phyloP scores from a whole-genome alignment of 1,140 invertebrate genomes.

The Heliconius eleuchia region DNA sequence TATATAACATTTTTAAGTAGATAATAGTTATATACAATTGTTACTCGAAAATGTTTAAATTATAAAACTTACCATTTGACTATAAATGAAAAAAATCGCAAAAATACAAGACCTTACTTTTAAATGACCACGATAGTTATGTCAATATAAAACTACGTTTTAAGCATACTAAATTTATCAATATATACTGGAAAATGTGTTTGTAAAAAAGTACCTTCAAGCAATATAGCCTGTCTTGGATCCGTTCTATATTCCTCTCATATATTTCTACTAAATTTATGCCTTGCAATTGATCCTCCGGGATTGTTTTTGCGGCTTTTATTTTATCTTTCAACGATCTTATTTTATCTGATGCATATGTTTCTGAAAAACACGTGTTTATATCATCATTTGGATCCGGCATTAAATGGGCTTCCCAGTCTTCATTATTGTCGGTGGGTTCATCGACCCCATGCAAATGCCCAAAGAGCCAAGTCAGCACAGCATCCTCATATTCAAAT shows the following conservation, averaged over 20 bases:
- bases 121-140: too few relatives aligned
- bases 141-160: too few relatives aligned
- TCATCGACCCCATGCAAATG: constrained; percentile 28
- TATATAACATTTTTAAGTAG: too few relatives aligned
- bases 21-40: too few relatives aligned
- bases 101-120: too few relatives aligned
- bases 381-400: constrained; percentile 50
- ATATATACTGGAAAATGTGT: too few relatives aligned
- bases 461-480: constrained; percentile 61
- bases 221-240: not conserved
- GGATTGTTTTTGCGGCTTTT: constrained; percentile 14
- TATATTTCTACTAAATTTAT: constrained; percentile 28
- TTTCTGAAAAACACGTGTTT: constrained; percentile 63
- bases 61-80: too few relatives aligned
- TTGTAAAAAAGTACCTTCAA: not conserved
- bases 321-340: constrained; percentile 57
- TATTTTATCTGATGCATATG: constrained; percentile 55
- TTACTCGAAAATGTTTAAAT: too few relatives aligned
- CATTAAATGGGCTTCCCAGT: constrained; percentile 51
- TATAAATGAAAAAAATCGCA: too few relatives aligned
- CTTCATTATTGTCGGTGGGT: constrained; percentile 22
- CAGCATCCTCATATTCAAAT: constrained; percentile 50
- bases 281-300: constrained; percentile 43
- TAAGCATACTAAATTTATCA: too few relatives aligned
- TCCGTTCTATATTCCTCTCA: not conserved